Evolutionary conservation across 35 echinoderm and acorn worm species (phyloP).

Genomic region (Eucidaris tribuloides): DNA sequence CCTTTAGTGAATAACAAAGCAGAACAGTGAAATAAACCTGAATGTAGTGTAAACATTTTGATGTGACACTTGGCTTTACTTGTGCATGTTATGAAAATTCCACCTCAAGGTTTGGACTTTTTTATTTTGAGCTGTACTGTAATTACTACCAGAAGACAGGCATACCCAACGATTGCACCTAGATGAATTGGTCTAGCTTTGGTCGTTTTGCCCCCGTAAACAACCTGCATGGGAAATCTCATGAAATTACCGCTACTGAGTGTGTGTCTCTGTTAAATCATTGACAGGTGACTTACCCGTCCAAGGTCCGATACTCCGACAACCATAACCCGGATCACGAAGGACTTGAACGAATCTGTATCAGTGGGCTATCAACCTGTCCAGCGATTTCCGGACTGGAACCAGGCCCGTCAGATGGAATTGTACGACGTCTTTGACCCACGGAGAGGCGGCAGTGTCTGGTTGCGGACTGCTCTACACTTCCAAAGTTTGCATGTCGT

Average conservation of each 20-base stretch:
- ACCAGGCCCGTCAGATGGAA: constrained; percentile 43
- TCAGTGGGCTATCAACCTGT: constrained; percentile 42
- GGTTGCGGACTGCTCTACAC: constrained; percentile 77
- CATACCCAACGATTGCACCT: neutral
- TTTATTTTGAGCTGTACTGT: neutral
- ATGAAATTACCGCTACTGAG: neutral
- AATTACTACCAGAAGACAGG: neutral
- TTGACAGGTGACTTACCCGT: constrained; percentile 67
- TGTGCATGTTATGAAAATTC: no score
- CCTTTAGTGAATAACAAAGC: no score
- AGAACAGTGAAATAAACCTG: no score
- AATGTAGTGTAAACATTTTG: no score
- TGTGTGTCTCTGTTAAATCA: neutral
- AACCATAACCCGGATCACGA: constrained; percentile 6
- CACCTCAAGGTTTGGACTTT: neutral
- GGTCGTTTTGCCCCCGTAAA: neutral
- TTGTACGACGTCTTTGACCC: constrained; percentile 72
- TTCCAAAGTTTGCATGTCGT: constrained; percentile 71
- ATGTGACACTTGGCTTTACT: no score
- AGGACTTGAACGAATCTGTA: constrained; percentile 34
- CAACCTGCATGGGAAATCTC: neutral
- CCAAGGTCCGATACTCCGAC: constrained; percentile 3
- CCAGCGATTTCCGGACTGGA: constrained; percentile 53
- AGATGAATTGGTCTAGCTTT: neutral
- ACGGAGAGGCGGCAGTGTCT: constrained; percentile 82